Evolutionary conservation across 2,888 invertebrate genomes (phyloP).

Genomic region (Melinaea menophilus): DNA sequence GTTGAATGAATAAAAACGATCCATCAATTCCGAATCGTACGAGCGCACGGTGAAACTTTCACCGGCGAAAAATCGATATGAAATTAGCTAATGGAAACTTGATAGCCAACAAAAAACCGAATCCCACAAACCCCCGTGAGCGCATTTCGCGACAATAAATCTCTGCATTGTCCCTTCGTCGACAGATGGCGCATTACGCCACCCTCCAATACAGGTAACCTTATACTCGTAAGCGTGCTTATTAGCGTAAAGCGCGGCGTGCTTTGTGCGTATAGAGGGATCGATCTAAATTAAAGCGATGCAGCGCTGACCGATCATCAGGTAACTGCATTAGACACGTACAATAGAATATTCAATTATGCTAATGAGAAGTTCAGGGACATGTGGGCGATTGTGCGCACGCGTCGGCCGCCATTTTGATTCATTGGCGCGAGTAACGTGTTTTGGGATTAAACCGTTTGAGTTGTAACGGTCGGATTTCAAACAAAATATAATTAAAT

Average conservation of each 20-base stretch:
- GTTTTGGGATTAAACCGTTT: conserved; percentile 50
- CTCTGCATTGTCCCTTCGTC: conserved; percentile 60
- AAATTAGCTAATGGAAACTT: conserved; percentile 78
- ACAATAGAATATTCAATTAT: conserved; percentile 71
- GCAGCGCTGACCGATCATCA: conserved; percentile 41
- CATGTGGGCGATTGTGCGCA: conserved; percentile 62
- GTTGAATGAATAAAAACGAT: conserved; percentile 69
- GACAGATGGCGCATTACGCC: conserved; percentile 65
- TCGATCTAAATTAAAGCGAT: conserved; percentile 34
- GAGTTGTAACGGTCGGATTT: conserved; percentile 56
- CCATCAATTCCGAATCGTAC: conserved; percentile 65
- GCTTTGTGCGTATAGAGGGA: conserved; percentile 12
- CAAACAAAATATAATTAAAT: conserved; percentile 11
- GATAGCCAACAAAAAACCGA: conserved; percentile 72
- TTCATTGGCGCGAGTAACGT: conserved; percentile 36
- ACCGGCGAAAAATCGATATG: conserved; percentile 63
- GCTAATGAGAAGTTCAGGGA: conserved; percentile 51
- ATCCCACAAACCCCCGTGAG: conserved; percentile 62
- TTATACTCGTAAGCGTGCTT: conserved; percentile 44
- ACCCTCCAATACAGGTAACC: conserved; percentile 63
- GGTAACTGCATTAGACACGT: conserved; percentile 66
- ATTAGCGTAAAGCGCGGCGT: conserved; percentile 41
- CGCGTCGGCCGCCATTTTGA: conserved; percentile 52
- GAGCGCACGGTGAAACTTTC: conserved; percentile 51
- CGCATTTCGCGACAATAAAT: conserved; percentile 71